Conservation (phyloP, 2,888 invertebrate species). For the Petrophora chlorosata region DNA sequence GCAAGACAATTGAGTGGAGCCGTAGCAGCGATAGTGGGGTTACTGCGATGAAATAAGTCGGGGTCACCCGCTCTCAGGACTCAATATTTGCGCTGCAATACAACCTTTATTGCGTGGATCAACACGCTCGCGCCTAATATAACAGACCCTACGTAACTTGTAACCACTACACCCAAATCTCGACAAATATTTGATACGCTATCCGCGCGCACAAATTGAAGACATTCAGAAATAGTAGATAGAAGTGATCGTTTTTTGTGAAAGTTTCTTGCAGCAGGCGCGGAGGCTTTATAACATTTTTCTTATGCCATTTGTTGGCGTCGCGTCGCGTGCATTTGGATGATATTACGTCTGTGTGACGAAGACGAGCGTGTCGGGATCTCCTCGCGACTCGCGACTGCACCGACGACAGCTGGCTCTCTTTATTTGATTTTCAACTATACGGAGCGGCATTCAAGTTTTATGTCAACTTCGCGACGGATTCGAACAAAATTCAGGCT, state of each 20-base stretch:
- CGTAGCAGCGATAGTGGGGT: slow-evolving; percentile 61
- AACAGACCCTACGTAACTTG: slow-evolving; percentile 45
- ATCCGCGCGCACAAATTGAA: slow-evolving; percentile 37
- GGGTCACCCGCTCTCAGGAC: slow-evolving; percentile 64
- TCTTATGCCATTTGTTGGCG: slow-evolving; percentile 46
- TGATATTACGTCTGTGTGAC: slow-evolving; percentile 62
- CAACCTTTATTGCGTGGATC: slow-evolving; percentile 74
- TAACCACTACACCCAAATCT: slow-evolving; percentile 57
- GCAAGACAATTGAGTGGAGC: slow-evolving; percentile 70
- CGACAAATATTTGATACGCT: slow-evolving; percentile 42
- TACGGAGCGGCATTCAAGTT: slow-evolving; percentile 60
- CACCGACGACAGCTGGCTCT: slow-evolving; percentile 67
- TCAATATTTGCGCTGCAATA: slow-evolving; percentile 77
- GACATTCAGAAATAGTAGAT: slow-evolving; percentile 35
- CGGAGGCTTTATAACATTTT: slow-evolving; percentile 38
- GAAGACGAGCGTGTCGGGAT: slow-evolving; percentile 61
- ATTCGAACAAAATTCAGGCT: slow-evolving; percentile 46
- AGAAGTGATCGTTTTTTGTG: slow-evolving; percentile 26
- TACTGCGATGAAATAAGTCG: slow-evolving; percentile 71
- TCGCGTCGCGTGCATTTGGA: slow-evolving; percentile 50
- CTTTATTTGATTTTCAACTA: slow-evolving; percentile 75
- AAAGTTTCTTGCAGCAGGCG: slow-evolving; percentile 30
- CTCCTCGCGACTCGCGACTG: slow-evolving; percentile 65
- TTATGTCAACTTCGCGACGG: slow-evolving; percentile 54
- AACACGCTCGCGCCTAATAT: slow-evolving; percentile 60